These are phyloP conservation scores for Dendrolimus houi DNA, from an alignment of 2,888 invertebrate species.

Conservation along the genomic window DNA sequence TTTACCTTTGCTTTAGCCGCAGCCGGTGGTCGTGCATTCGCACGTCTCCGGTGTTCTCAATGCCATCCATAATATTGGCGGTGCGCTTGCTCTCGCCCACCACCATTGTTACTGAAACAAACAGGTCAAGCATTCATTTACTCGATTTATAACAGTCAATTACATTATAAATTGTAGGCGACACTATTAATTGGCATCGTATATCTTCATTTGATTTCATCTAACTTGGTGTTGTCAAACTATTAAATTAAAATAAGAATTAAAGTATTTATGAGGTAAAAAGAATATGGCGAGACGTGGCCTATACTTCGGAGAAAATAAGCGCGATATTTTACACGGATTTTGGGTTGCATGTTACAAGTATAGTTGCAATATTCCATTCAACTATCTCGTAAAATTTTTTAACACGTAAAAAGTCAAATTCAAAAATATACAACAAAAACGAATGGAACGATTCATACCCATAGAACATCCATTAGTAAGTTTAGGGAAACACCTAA, in stretches of 20 bases:
- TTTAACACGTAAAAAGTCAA: no score
- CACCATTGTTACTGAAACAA: constrained; percentile 83
- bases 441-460: background rate
- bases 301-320: no score
- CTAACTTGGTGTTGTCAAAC: no score
- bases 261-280: no score
- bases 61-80: constrained; percentile 93
- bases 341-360: no score
- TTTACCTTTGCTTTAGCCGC: constrained; percentile 90
- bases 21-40: constrained; percentile 93
- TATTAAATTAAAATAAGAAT: no score
- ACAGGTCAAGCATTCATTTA: constrained; percentile 18
- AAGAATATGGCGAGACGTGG: no score
- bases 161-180: background rate
- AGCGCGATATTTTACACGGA: no score
- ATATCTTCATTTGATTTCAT: no score
- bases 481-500: constrained; percentile 45
- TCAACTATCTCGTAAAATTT: no score
- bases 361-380: no score
- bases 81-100: constrained; percentile 82
- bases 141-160: background rate
- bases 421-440: background rate
- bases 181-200: no score
- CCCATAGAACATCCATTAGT: constrained; percentile 18
- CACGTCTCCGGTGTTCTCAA: constrained; percentile 92